Conservation (phyloP, 1,140 invertebrate species). For the Ips typographus region DNA sequence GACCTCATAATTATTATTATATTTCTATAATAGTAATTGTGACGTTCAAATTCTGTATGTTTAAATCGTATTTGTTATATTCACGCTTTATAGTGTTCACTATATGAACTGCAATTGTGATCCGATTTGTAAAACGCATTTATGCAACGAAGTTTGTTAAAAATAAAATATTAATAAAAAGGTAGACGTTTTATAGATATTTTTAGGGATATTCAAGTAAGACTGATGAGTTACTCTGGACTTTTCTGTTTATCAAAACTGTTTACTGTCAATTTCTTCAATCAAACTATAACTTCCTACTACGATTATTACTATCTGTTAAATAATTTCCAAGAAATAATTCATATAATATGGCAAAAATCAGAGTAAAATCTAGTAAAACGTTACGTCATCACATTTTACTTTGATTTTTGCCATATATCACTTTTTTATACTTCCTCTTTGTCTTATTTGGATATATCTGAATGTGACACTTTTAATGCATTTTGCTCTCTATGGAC, state of each 20-base stretch:
- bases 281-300: too few species aligned
- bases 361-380: too few species aligned
- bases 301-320: too few species aligned
- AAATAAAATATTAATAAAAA: slow-evolving; percentile 34
- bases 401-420: too few species aligned
- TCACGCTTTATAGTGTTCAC: slow-evolving; percentile 53
- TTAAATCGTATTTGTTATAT: slow-evolving; percentile 43
- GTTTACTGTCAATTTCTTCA: not conserved
- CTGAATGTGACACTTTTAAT: slow-evolving; percentile 3
- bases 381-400: too few species aligned
- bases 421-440: not conserved
- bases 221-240: not conserved
- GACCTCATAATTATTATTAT: not conserved
- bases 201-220: slow-evolving; percentile 17
- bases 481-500: slow-evolving; percentile 11
- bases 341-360: too few species aligned
- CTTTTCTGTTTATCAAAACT: not conserved
- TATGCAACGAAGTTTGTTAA: slow-evolving; percentile 51
- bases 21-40: not conserved
- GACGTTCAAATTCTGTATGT: slow-evolving; percentile 11
- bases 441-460: slow-evolving; percentile 17
- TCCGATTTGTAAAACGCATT: slow-evolving; percentile 49
- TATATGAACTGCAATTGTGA: slow-evolving; percentile 53
- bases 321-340: too few species aligned
- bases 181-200: slow-evolving; percentile 12